A percentile compares a stretch with the other conserved stretches of the same genome.
Evolutionary conservation across 2,888 invertebrate species (phyloP).

Genomic region (Mythimna ferrago): DNA sequence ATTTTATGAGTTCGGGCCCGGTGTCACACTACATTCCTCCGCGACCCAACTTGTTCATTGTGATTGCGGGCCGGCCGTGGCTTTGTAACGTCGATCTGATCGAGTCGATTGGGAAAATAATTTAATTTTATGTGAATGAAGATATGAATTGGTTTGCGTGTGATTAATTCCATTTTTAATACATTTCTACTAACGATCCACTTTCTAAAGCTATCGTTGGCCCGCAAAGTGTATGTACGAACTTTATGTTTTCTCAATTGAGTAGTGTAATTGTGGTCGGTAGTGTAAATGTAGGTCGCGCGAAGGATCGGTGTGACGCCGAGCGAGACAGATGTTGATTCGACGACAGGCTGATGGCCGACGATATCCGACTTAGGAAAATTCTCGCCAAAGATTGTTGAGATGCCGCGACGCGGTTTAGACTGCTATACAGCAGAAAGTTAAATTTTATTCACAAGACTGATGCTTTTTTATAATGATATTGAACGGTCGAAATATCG

Average conservation of each 20-base stretch:
- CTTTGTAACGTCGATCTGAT: not conserved
- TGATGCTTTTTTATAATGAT: conserved; percentile 88
- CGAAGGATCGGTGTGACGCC: conserved; percentile 48
- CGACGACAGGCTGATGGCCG: conserved; percentile 67
- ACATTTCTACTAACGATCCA: conserved; percentile 29
- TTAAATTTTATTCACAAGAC: conserved; percentile 86
- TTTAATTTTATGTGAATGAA: conserved; percentile 45
- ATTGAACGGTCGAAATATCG: conserved; percentile 72
- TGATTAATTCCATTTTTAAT: conserved; percentile 46
- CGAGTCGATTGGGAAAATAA: conserved; percentile 38
- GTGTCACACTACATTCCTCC: not conserved
- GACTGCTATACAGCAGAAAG: conserved; percentile 75
- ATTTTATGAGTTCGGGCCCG: conserved; percentile 1
- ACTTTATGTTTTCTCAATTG: conserved; percentile 36
- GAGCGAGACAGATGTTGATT: conserved; percentile 80
- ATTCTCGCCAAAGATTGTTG: conserved; percentile 85
- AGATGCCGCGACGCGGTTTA: conserved; percentile 72
- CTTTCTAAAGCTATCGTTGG: conserved; percentile 21
- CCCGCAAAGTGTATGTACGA: conserved; percentile 34
- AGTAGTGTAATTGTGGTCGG: conserved; percentile 40
- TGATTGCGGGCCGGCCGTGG: conserved; percentile 41
- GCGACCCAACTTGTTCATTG: conserved; percentile 21
- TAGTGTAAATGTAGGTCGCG: conserved; percentile 29
- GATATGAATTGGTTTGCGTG: conserved; percentile 43
- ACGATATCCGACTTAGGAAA: conserved; percentile 68